Evolutionary conservation across 2,888 invertebrate genomes (phyloP), one percentile per base, ranked within the genome.

Genomic region (Trichogramma dendrolimi): DNA sequence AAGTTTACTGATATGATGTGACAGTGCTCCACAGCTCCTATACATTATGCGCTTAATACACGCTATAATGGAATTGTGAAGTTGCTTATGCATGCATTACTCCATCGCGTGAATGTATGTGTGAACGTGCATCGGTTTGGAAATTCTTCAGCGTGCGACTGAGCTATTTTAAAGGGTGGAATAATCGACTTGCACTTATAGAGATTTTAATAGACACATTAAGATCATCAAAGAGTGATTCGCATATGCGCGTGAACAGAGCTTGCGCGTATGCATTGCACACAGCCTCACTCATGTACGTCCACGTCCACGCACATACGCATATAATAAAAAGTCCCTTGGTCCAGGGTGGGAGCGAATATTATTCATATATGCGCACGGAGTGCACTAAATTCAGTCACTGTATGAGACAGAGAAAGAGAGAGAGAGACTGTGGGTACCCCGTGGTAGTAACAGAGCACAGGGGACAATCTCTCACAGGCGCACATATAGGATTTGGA

Each of bases 371-470:
- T 71, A 75, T 73, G 73, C 75, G 68, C 64, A 63, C 59, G 55
- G 67, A 71, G 71, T 72, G 69, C 72, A 74, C 73, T 75, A 76
- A 75, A 75, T 76, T 75, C 73, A 70, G 73, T 73, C 74, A 72
- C 67, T 71, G 69, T 64, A 61, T 53, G 69, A 47, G 61, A 41
- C 46, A 53, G 58, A 47, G 70, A 69, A 72, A 70, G 71, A 70
- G 70, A 65, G 67, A 67, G 68, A 70, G 71, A 72, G 71, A 72
- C 69, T 58, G 60, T 58, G 42, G 27, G 46, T 53, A 55, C 60
- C 54, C 61, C 55, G 27, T 27, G 27, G 2, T 27, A 27, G 27
- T 27, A 27, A 27, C 27, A 27, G 27, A 27, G 27, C 27, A 27
- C 27, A 27, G 27, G 27, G 27, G 27, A 27, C 47, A 6, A 44